phyloP scores from a whole-genome alignment of 1,140 invertebrate genomes.

The Drosophila tropicalis region DNA sequence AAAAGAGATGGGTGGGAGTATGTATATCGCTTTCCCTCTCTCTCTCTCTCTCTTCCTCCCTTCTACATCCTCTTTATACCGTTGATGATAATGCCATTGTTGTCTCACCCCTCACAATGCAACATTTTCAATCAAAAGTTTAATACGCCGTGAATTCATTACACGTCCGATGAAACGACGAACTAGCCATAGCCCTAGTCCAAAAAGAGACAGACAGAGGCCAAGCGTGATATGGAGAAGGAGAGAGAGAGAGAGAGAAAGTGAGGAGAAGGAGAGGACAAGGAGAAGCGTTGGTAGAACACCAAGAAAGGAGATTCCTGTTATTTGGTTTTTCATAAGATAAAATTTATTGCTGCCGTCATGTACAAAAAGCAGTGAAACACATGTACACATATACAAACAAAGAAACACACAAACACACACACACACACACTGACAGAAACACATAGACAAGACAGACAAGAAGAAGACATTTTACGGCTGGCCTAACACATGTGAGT shows the following conservation, averaged over 20 bases:
- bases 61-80: neutral
- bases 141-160: slow-evolving; percentile 70
- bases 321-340: slow-evolving; percentile 77
- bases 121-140: slow-evolving; percentile 69
- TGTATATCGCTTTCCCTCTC: neutral
- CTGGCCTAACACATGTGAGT: slow-evolving; percentile 23
- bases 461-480: slow-evolving; percentile 58
- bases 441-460: slow-evolving; percentile 12
- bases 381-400: slow-evolving; percentile 48
- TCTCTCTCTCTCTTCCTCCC: neutral
- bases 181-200: slow-evolving; percentile 13
- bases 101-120: slow-evolving; percentile 4
- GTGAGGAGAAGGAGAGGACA: neutral
- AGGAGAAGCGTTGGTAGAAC: neutral
- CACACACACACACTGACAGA: neutral
- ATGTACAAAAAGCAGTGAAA: slow-evolving; percentile 54
- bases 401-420: slow-evolving; percentile 22
- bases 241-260: neutral
- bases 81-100: slow-evolving; percentile 16
- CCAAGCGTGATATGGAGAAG: neutral
- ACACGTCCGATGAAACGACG: slow-evolving; percentile 46
- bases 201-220: neutral
- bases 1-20: neutral
- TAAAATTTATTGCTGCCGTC: slow-evolving; percentile 77
- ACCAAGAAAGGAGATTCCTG: slow-evolving; percentile 49